These are phyloP conservation scores for Scaptomyza montana DNA, from an alignment of 1,140 invertebrate genomes.

Conservation along the genomic window DNA sequence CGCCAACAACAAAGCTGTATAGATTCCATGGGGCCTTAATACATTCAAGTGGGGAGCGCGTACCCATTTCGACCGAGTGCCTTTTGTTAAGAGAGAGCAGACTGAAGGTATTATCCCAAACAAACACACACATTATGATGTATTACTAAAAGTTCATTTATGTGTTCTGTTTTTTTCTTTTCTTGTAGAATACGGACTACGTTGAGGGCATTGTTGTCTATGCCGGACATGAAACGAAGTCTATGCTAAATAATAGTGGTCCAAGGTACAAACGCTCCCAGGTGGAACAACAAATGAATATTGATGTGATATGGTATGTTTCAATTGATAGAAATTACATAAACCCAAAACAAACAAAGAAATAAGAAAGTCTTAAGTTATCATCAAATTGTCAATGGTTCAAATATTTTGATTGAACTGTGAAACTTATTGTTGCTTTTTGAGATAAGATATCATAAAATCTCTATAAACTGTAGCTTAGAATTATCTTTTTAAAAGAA, in stretches of 20 bases:
- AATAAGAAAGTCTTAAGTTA: background rate
- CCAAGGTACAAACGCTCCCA: constrained; percentile 97
- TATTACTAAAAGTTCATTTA: background rate
- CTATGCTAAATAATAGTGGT: constrained; percentile 98
- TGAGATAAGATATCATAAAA: background rate
- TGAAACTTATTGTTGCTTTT: no score
- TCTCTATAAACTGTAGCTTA: background rate
- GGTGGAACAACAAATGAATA: constrained; percentile 96
- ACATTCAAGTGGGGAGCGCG: constrained; percentile 90
- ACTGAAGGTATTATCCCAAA: constrained; percentile 94
- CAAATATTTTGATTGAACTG: no score
- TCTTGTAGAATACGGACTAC: constrained; percentile 86
- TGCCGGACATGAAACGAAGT: constrained; percentile 98
- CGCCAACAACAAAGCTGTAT: constrained; percentile 97
- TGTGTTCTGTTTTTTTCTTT: constrained; percentile 2
- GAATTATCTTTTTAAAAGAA: background rate
- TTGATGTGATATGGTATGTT: constrained; percentile 94
- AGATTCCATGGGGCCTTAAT: constrained; percentile 96
- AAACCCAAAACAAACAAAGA: background rate
- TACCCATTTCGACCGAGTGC: constrained; percentile 96
- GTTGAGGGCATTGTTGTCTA: constrained; percentile 99
- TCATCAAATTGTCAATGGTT: no score
- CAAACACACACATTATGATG: background rate
- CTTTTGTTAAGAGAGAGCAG: constrained; percentile 96
- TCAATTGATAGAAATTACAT: background rate